Conservation (phyloP, 37 sponge, comb jelly and placozoan genomes). For the Amphimedon queenslandica region DNA sequence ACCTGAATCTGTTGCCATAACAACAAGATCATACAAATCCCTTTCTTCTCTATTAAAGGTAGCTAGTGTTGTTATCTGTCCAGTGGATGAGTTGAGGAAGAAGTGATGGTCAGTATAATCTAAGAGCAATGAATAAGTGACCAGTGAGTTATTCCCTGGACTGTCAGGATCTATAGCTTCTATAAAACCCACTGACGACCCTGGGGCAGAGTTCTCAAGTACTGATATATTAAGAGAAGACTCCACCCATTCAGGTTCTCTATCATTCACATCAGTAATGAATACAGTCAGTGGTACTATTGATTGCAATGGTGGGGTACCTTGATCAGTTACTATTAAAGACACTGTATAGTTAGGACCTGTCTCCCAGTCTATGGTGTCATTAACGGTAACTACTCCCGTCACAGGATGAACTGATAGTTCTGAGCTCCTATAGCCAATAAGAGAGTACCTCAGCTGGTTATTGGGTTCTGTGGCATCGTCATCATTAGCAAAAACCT, state of each 20-base stretch:
- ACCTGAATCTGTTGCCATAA: slow-evolving; percentile 53
- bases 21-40: slow-evolving; percentile 29
- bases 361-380: slow-evolving; percentile 51
- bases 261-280: slow-evolving; percentile 63
- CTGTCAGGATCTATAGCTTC: slow-evolving; percentile 45
- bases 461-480: slow-evolving; percentile 57
- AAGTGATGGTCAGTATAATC: slow-evolving; percentile 45
- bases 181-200: slow-evolving; percentile 28
- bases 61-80: slow-evolving; percentile 30
- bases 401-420: slow-evolving; percentile 27
- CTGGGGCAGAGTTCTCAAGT: slow-evolving; percentile 35
- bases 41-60: slow-evolving; percentile 42
- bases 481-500: slow-evolving; percentile 39
- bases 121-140: slow-evolving; percentile 31
- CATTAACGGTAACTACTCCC: slow-evolving; percentile 40
- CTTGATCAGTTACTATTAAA: slow-evolving; percentile 41
- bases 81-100: slow-evolving; percentile 30
- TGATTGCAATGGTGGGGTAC: slow-evolving; percentile 23
- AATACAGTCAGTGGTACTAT: slow-evolving; percentile 24
- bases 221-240: slow-evolving; percentile 34
- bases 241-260: slow-evolving; percentile 40
- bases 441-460: slow-evolving; percentile 28
- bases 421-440: slow-evolving; percentile 15
- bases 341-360: slow-evolving; percentile 17
- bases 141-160: slow-evolving; percentile 44